Evolutionary conservation across 2,797 vertebrate genomes (phyloP).

Genomic region (Acanthiza pusilla): DNA sequence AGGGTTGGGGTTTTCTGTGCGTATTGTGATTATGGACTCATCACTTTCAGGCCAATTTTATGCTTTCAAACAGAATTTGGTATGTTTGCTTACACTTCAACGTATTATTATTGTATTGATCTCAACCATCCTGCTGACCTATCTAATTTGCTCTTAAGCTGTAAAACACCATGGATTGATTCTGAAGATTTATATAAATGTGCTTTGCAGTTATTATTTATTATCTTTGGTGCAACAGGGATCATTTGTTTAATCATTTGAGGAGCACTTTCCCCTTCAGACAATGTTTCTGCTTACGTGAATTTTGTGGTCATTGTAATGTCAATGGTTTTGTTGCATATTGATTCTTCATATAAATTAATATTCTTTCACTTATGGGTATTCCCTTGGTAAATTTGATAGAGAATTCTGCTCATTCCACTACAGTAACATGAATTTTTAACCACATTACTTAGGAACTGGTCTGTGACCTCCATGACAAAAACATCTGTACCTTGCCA

Average conservation of each 20-base stretch:
- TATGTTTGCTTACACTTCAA: background rate
- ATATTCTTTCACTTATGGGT: background rate
- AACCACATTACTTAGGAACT: background rate
- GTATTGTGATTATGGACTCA: background rate
- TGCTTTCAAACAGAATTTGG: background rate
- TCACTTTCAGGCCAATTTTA: background rate
- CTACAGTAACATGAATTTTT: background rate
- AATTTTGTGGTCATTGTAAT: background rate
- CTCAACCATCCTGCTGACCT: background rate
- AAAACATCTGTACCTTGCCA: background rate
- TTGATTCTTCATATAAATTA: background rate
- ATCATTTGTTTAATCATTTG: background rate
- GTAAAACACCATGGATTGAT: background rate
- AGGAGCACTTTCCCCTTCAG: background rate
- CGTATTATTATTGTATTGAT: background rate
- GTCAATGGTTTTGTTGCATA: background rate
- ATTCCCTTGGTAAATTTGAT: background rate
- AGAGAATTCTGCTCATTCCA: background rate
- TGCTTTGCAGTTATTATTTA: background rate
- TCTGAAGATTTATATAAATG: background rate
- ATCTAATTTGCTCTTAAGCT: background rate
- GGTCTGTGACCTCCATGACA: background rate
- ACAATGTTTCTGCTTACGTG: background rate
- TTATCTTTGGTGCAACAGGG: background rate
- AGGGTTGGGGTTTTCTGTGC: background rate